Evolutionary conservation across 2,797 vertebrate genomes (phyloP), one percentile per base, ranked within the genome.

Genomic region (Dromococcyx pavoninus): DNA sequence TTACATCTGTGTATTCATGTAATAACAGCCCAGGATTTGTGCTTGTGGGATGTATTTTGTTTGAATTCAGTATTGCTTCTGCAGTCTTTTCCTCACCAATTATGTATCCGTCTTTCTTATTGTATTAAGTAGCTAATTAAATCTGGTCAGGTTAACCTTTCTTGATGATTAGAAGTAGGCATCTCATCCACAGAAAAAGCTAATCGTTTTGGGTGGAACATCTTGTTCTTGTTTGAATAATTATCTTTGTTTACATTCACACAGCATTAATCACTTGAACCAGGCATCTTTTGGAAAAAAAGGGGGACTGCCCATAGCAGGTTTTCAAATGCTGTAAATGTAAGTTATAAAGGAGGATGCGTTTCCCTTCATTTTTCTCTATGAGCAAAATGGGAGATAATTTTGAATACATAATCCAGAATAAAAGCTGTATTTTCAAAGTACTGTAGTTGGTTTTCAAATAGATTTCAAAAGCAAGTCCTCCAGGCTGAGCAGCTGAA

Each of bases 71-170:
- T 37, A 21, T 78, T 85, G 51, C 54, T 77, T 58, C 73, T 46
- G 2, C 70, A 69, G 39, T 41, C 46, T 80, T 76, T 76, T 78
- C 53, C 60, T 91, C 54, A 10, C 30, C 48, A 77, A 30, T 86
- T 95, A 88, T 91, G 75, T 93, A 78, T 96, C 88, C 93, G 94
- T 92, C 95, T 97, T 96, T 95, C 95, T 91, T 95, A 90, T 88
- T 92, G 62, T 93, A 93, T 96, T 93, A 96, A 97, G 88, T 93
- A 94, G 93, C 95, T 96, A 96, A 96, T 97, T 82, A 88, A 91
- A 91, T 91, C 71, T 91, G 83, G 86, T 91, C 92, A 95, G 90
- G 74, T 91, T 95, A 95, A 95, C 94, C 86, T 95, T 93, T 85
- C 83, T 65, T 78, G 64, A 17, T 87, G 71, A 86, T 94, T 87